Conservation (phyloP, 2,888 invertebrate species). For the Trissolcus japonicus region DNA sequence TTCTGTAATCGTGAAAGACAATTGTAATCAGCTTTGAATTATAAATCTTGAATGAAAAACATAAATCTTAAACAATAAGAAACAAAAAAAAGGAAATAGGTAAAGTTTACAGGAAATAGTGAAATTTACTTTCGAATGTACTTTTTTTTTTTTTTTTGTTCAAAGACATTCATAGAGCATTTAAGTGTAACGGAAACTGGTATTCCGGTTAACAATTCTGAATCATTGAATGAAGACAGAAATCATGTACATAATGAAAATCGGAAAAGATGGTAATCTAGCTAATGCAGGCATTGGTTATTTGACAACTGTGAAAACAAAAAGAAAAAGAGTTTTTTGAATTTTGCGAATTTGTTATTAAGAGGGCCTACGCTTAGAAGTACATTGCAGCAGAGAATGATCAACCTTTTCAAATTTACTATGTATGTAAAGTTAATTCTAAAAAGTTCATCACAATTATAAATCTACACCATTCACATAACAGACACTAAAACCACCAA, state of each 20-base stretch:
- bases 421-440: constrained; percentile 31
- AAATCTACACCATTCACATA: constrained; percentile 34
- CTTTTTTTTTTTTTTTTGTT: no score
- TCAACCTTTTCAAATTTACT: constrained; percentile 16
- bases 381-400: not conserved
- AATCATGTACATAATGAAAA: constrained; percentile 23
- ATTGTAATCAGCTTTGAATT: no score
- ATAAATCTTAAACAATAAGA: no score
- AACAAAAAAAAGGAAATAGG: no score
- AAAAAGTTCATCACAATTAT: constrained; percentile 20
- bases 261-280: constrained; percentile 11
- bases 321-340: constrained; percentile 6
- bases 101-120: no score
- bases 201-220: constrained; percentile 16
- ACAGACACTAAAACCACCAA: constrained; percentile 25
- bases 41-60: no score
- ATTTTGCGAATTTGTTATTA: constrained; percentile 2
- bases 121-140: no score
- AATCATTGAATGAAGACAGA: constrained; percentile 18
- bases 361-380: not conserved
- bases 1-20: no score
- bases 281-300: constrained; percentile 46
- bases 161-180: constrained; percentile 3
- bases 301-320: constrained; percentile 12
- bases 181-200: constrained; percentile 18